Evolutionary conservation across 1,140 invertebrate species (phyloP).

Genomic region (Arion vulgaris): DNA sequence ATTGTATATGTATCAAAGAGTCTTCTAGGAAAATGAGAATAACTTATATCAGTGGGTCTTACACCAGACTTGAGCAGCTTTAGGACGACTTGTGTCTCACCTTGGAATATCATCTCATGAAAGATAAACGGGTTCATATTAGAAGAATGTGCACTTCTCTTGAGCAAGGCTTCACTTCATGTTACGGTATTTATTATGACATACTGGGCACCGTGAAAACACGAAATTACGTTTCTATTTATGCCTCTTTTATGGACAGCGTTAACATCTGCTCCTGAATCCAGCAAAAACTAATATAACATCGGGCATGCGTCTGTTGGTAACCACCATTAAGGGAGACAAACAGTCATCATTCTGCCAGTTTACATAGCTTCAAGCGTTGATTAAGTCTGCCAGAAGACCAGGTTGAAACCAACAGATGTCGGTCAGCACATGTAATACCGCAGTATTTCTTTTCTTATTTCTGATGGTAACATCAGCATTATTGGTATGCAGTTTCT

Average conservation of each 20-base stretch:
- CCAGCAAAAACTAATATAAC: neutral
- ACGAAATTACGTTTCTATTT: neutral
- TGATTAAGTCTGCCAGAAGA: neutral
- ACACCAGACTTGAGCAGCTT: neutral
- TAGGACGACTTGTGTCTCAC: neutral
- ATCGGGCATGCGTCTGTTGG: neutral
- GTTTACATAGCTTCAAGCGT: neutral
- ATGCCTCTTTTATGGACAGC: neutral
- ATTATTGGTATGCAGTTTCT: neutral
- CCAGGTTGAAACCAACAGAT: neutral
- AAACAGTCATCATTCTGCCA: neutral
- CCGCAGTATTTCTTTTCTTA: neutral
- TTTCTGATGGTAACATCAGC: neutral
- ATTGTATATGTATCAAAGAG: too few relatives aligned
- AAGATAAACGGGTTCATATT: neutral
- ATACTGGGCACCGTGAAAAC: neutral
- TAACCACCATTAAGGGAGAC: neutral
- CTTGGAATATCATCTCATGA: neutral
- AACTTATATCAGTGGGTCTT: neutral
- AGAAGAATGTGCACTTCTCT: neutral
- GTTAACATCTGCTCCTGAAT: constrained; percentile 4
- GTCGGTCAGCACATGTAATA: neutral
- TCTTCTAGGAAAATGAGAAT: too few relatives aligned
- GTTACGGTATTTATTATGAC: neutral
- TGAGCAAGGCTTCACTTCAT: neutral